Conservation (phyloP, 2,113 vertebrate species). For the Eurypyga helias region DNA sequence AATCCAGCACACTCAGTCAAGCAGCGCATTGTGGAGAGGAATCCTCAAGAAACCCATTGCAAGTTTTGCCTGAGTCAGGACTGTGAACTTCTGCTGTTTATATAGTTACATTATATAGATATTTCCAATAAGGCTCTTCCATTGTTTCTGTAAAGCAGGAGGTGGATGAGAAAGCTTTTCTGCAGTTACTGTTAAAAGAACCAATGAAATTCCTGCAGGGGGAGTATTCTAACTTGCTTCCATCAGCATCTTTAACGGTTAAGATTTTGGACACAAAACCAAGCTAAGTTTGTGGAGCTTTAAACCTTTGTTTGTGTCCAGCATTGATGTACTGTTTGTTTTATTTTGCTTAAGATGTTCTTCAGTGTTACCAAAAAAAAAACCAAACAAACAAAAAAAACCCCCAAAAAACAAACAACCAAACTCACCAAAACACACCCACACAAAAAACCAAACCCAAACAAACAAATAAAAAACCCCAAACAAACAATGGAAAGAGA, state of each 20-base stretch:
- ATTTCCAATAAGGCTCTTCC: neutral
- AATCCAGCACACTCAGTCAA: too few species aligned
- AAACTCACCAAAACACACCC: too few species aligned
- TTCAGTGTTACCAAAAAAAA: neutral
- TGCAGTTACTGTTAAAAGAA: neutral
- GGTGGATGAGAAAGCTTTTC: neutral
- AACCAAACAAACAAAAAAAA: too few species aligned
- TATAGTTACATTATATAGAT: neutral
- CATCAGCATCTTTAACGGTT: neutral
- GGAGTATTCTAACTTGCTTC: neutral
- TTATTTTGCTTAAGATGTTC: neutral
- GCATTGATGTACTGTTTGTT: neutral
- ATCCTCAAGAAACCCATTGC: neutral
- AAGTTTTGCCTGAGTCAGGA: constrained; percentile 7
- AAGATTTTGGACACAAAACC: neutral
- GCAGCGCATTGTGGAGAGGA: neutral
- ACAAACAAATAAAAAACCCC: too few species aligned
- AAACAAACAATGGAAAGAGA: neutral
- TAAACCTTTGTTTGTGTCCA: neutral
- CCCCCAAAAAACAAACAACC: neutral
- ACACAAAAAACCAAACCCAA: neutral
- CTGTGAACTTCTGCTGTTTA: neutral
- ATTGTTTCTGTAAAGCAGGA: neutral
- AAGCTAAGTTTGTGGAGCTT: neutral
- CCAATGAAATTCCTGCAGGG: neutral